These are phyloP conservation scores for Drosophila lowei DNA, from an alignment of 1,140 invertebrate genomes.

Conservation along the genomic window DNA sequence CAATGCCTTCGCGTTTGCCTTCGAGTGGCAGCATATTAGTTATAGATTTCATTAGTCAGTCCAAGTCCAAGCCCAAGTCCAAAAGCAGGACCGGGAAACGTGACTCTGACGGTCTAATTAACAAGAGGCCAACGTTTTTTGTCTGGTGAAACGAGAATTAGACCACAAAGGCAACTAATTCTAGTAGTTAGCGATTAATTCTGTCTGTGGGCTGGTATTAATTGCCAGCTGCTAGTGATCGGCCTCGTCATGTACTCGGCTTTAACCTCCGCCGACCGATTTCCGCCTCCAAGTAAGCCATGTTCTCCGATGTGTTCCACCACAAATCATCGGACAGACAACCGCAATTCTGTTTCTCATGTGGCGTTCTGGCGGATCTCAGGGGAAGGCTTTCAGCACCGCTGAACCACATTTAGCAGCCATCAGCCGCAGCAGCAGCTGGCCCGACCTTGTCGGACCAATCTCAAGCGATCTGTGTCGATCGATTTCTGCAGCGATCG, in stretches of 20 bases:
- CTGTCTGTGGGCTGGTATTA: slow-evolving; percentile 48
- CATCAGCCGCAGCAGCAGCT: slow-evolving; percentile 52
- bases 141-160: slow-evolving; percentile 21
- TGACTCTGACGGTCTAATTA: slow-evolving; percentile 67
- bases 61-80: neutral
- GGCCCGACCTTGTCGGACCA: slow-evolving; percentile 60
- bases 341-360: slow-evolving; percentile 5
- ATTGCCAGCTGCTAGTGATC: slow-evolving; percentile 59
- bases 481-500: slow-evolving; percentile 66
- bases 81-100: slow-evolving; percentile 44
- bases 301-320: slow-evolving; percentile 31
- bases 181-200: slow-evolving; percentile 61
- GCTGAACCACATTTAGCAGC: slow-evolving; percentile 50
- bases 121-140: slow-evolving; percentile 37
- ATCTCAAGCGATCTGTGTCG: slow-evolving; percentile 59
- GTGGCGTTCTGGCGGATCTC: slow-evolving; percentile 33
- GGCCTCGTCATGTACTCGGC: slow-evolving; percentile 47
- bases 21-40: slow-evolving; percentile 49
- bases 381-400: slow-evolving; percentile 6
- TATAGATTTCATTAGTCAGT: slow-evolving; percentile 54
- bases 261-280: slow-evolving; percentile 56
- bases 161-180: slow-evolving; percentile 41
- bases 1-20: slow-evolving; percentile 7
- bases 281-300: slow-evolving; percentile 61
- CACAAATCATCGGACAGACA: slow-evolving; percentile 47